Evolutionary conservation across 2,888 invertebrate genomes (phyloP).

Genomic region (Plemyria rubiginata): DNA sequence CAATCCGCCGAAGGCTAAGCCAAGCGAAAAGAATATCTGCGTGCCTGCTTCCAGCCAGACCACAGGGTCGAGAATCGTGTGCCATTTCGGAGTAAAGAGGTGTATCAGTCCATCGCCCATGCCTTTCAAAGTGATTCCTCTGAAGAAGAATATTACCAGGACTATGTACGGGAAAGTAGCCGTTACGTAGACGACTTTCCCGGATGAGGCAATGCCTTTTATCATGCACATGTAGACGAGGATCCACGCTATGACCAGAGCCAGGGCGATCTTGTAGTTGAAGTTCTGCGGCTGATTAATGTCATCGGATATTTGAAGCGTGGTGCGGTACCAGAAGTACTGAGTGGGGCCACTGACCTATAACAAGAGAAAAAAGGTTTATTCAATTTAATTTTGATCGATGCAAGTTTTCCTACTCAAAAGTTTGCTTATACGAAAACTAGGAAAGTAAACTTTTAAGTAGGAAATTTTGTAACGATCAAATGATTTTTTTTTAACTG

Average conservation of each 20-base stretch:
- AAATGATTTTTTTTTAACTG: too few species aligned
- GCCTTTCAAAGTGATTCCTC: slow-evolving; percentile 95
- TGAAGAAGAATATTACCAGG: slow-evolving; percentile 97
- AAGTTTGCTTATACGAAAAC: too few species aligned
- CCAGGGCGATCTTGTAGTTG: slow-evolving; percentile 96
- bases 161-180: slow-evolving; percentile 98
- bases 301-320: slow-evolving; percentile 94
- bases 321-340: slow-evolving; percentile 97
- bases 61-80: slow-evolving; percentile 94
- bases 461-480: too few species aligned
- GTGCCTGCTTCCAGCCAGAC: slow-evolving; percentile 99
- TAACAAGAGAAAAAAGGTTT: slow-evolving; percentile 61
- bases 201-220: slow-evolving; percentile 98
- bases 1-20: slow-evolving; percentile 97
- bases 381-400: too few species aligned
- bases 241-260: slow-evolving; percentile 95
- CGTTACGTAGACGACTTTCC: slow-evolving; percentile 98
- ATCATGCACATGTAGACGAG: slow-evolving; percentile 98
- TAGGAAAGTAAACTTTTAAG: too few species aligned
- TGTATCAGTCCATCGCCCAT: slow-evolving; percentile 94
- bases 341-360: slow-evolving; percentile 95
- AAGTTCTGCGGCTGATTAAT: slow-evolving; percentile 94
- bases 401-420: too few species aligned
- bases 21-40: slow-evolving; percentile 98
- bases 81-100: slow-evolving; percentile 97